phyloP scores from a whole-genome alignment of 37 sponge, comb jelly and placozoan genomes.

The Aplysina aerophoba region DNA sequence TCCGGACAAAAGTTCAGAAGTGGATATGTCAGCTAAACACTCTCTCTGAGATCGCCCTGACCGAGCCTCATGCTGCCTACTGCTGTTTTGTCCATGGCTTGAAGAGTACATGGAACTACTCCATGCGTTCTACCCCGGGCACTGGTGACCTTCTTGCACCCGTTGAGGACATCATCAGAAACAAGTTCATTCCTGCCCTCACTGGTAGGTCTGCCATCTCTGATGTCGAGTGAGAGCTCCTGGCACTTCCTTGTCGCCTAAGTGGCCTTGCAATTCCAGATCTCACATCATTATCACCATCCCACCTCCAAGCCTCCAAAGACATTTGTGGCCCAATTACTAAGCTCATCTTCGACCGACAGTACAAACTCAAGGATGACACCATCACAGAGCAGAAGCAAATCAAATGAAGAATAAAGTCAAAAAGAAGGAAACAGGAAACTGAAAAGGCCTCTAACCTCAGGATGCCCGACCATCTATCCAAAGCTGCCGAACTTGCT shows the following conservation, averaged over 20 bases:
- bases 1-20: neutral
- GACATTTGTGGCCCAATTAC: neutral
- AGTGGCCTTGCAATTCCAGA: neutral
- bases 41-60: neutral
- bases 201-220: slow-evolving; percentile 12
- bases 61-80: slow-evolving; percentile 10
- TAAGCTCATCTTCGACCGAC: neutral
- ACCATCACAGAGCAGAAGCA: neutral
- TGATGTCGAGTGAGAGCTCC: neutral
- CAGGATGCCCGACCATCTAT: neutral
- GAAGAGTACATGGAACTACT: slow-evolving; percentile 8
- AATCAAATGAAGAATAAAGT: neutral
- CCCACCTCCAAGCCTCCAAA: neutral
- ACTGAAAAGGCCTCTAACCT: neutral
- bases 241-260: neutral
- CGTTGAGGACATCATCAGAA: neutral
- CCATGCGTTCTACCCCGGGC: neutral
- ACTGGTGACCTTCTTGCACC: neutral
- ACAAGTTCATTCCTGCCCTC: slow-evolving; percentile 18
- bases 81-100: neutral
- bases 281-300: neutral
- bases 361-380: neutral
- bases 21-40: slow-evolving; percentile 5
- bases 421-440: neutral
- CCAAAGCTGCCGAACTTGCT: neutral